Evolutionary conservation across 2,888 invertebrate genomes (phyloP), one percentile per base, ranked within the genome.

Genomic region (Agrotis exclamationis): DNA sequence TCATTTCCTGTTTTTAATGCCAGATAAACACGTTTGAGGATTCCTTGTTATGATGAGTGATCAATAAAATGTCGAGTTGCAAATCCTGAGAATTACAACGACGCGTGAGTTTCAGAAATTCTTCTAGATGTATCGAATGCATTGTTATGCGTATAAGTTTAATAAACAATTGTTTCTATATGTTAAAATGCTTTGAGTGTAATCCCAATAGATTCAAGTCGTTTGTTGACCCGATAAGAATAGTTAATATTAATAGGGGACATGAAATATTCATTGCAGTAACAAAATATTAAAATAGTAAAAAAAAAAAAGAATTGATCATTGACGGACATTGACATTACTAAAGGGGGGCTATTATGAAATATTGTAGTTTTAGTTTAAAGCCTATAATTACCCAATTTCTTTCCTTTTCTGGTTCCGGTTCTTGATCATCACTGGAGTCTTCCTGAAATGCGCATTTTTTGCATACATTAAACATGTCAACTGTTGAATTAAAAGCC

Each of bases 391-490:
- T 91, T 85, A 95, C 96, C 94, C 93, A 94, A 81, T 90, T 78
- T 81, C 95, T 90, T 69, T 95, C 94, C 13, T 95, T 89, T 67
- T 95, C 94, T 14, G 89, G 87, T 67, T 95, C 95, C 0, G 90
- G 88, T 33, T 95, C 95, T 0, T 90, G 86, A 11, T 95, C 95
- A 7, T 95, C 94, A 1, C 95, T 95, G 3, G 94, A 94, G 22
- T 95, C 95, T 44, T 95, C 95, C 94, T 95, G 86, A 50, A 87
- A 88, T 76, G 57, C 64, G 64, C 22, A 75, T 24, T 56, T 54
- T 28, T 54, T 54, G 28, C 20, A 45, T 56, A 44, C 47, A 63
- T 74, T 67, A 60, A 53, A 63, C 51, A 58, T 24, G 16, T 62
- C 20, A 51, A 57, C 16, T n/a, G 13, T 56, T 56, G 13, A 16